Conservation (phyloP, 1,140 invertebrate genomes). For the Heliconius hewitsoni region DNA sequence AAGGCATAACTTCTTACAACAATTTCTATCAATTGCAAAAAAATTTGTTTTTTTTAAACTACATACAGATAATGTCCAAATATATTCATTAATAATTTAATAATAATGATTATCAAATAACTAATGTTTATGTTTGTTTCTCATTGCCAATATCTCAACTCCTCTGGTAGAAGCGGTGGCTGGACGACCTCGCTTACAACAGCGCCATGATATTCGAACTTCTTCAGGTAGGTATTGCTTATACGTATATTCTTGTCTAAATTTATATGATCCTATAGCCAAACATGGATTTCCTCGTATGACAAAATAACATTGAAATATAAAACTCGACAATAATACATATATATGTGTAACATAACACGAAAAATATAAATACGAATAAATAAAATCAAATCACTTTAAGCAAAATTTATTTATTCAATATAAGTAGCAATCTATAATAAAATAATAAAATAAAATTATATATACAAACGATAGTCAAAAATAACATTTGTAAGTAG, state of each 20-base stretch:
- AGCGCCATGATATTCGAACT: conserved; percentile 40
- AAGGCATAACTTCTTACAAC: too few relatives aligned
- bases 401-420: conserved; percentile 66
- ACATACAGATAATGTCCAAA: too few relatives aligned
- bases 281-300: conserved; percentile 38
- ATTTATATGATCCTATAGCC: conserved; percentile 38
- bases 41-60: too few relatives aligned
- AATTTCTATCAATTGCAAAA: too few relatives aligned
- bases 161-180: conserved; percentile 39
- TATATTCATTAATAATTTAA: too few relatives aligned
- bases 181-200: conserved; percentile 43
- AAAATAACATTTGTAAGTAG: conserved; percentile 65
- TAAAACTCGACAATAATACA: background rate
- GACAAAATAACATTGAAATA: conserved; percentile 27
- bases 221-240: conserved; percentile 8
- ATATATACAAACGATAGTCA: conserved; percentile 66
- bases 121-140: conserved; percentile 35
- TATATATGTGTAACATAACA: background rate
- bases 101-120: too few relatives aligned
- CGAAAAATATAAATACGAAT: background rate
- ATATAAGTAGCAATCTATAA: conserved; percentile 64
- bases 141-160: conserved; percentile 24
- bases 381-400: conserved; percentile 43
- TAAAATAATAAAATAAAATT: conserved; percentile 62
- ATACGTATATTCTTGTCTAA: conserved; percentile 38